Evolutionary conservation across 2,888 invertebrate species (phyloP).

Genomic region (Arge pagana): DNA sequence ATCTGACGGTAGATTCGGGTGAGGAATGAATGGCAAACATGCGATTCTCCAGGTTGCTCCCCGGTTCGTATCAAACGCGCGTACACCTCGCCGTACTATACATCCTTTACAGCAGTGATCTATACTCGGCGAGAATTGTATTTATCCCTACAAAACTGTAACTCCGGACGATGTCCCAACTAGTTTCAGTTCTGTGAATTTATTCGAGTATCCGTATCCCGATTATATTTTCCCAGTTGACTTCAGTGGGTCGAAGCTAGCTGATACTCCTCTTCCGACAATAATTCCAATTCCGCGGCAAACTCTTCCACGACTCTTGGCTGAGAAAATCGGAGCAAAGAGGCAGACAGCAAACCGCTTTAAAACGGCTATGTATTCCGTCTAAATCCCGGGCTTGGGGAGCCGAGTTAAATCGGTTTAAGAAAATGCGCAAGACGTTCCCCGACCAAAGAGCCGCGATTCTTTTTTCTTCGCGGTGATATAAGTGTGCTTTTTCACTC

Average conservation of each 20-base stretch:
- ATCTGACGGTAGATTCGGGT: conserved; percentile 2
- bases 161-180: background rate
- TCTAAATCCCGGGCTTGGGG: too few species aligned
- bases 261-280: conserved; percentile 1
- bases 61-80: background rate
- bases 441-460: too few species aligned
- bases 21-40: conserved; percentile 12
- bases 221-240: background rate
- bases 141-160: background rate
- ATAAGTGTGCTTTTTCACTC: too few species aligned
- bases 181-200: conserved; percentile 7
- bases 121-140: background rate
- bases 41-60: conserved; percentile 8
- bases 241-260: background rate
- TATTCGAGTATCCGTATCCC: conserved; percentile 10
- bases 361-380: too few species aligned
- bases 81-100: too few species aligned
- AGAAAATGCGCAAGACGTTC: too few species aligned
- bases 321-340: too few species aligned
- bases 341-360: too few species aligned
- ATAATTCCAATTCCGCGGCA: too few species aligned
- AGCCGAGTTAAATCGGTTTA: too few species aligned
- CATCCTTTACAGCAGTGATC: background rate
- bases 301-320: background rate
- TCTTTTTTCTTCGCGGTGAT: too few species aligned